Evolutionary conservation across 2,113 vertebrate species (phyloP).

Genomic region (Platanista minor): DNA sequence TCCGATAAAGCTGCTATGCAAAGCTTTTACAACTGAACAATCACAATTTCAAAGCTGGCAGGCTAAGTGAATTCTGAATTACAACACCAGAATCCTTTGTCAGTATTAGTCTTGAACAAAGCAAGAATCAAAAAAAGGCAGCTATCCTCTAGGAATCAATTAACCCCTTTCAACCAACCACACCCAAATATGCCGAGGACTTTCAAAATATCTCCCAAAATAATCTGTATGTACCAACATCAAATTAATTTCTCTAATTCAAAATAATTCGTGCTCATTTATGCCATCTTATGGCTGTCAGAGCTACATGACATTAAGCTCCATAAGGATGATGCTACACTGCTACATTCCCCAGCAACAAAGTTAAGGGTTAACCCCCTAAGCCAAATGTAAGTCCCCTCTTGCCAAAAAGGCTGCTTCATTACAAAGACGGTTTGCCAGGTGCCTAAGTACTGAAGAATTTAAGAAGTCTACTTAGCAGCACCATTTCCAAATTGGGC

Average conservation of each 20-base stretch:
- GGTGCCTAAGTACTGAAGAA: not conserved
- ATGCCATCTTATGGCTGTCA: not conserved
- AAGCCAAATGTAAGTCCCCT: not conserved
- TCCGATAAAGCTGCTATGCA: not conserved
- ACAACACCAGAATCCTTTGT: not conserved
- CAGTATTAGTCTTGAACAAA: conserved; percentile 1
- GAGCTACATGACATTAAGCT: not conserved
- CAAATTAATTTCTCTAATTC: not conserved
- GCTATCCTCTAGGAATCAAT: not conserved
- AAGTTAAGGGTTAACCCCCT: not conserved
- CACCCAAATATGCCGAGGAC: not conserved
- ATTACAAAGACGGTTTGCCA: not conserved
- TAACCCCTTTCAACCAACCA: not conserved
- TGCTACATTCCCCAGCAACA: not conserved
- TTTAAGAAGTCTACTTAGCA: not conserved
- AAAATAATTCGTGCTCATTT: not conserved
- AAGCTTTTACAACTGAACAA: conserved; percentile 8
- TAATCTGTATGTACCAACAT: not conserved
- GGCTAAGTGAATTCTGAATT: not conserved
- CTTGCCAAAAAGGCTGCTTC: not conserved
- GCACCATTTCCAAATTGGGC: not conserved
- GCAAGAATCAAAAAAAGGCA: not conserved
- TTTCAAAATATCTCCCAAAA: not conserved
- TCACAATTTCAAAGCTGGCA: conserved; percentile 30
- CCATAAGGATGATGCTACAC: not conserved